Evolutionary conservation across 2,888 invertebrate species (phyloP).

Genomic region (Thecocarcelia acutangulata): DNA sequence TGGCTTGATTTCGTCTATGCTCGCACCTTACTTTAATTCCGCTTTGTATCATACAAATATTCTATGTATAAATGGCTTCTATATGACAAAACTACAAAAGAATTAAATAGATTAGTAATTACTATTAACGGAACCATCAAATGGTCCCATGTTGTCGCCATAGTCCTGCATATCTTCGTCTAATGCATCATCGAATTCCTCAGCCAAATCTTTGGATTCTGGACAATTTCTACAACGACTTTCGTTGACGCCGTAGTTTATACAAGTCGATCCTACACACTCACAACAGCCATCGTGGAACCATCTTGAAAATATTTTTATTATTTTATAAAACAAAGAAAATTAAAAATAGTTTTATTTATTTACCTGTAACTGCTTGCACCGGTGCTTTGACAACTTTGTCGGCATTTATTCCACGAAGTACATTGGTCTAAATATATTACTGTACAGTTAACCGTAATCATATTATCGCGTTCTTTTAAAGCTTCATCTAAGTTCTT

Average conservation of each 20-base stretch:
- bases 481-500: constrained; percentile 83
- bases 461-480: constrained; percentile 82
- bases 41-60: constrained; percentile 38
- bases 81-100: constrained; percentile 39
- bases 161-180: constrained; percentile 83
- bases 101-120: constrained; percentile 72
- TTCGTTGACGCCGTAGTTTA: constrained; percentile 94
- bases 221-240: constrained; percentile 88
- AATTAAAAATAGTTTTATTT: background rate
- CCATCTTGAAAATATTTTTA: constrained; percentile 83
- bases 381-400: constrained; percentile 84
- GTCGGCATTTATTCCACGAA: constrained; percentile 92
- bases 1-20: too few relatives aligned
- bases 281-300: constrained; percentile 97
- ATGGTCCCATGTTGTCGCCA: constrained; percentile 84
- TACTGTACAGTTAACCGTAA: constrained; percentile 93
- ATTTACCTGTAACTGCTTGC: constrained; percentile 80
- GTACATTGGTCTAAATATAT: constrained; percentile 94
- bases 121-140: constrained; percentile 80
- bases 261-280: constrained; percentile 93
- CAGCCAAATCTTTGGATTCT: constrained; percentile 84
- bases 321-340: background rate
- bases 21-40: too few relatives aligned
- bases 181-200: constrained; percentile 78
- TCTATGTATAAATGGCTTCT: constrained; percentile 55